Percentiles rank a stretch among this genome's conserved stretches.
Evolutionary conservation across 1,140 invertebrate genomes (phyloP).

Genomic region (Scaptomyza hsui): DNA sequence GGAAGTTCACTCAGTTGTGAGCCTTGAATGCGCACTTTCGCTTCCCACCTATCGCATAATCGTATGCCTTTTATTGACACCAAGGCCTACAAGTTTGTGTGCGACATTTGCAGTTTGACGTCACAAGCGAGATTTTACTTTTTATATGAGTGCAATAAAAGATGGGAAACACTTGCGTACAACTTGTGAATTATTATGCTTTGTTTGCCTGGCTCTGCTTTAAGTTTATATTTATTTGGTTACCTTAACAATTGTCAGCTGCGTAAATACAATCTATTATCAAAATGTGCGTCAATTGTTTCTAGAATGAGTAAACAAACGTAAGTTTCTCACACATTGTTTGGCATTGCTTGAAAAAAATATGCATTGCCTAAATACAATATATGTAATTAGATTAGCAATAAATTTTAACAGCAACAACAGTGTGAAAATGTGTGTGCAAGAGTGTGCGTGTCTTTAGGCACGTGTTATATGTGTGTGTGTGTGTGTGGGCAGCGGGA

Average conservation of each 20-base stretch:
- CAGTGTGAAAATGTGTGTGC: constrained; percentile 34
- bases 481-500: constrained; percentile 8
- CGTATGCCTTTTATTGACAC: constrained; percentile 10
- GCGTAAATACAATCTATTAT: constrained; percentile 1
- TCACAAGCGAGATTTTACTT: constrained; percentile 11
- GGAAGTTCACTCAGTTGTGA: constrained; percentile 9
- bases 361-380: constrained; percentile 19
- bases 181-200: constrained; percentile 22
- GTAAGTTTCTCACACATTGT: constrained; percentile 2
- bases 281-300: constrained; percentile 31
- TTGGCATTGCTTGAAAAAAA: constrained; percentile 41
- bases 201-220: constrained; percentile 14
- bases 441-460: constrained; percentile 17
- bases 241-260: constrained; percentile 5
- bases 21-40: constrained; percentile 8
- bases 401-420: constrained; percentile 14
- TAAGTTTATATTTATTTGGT: constrained; percentile 1
- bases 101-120: constrained; percentile 37
- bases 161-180: background rate
- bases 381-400: constrained; percentile 41
- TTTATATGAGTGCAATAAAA: background rate
- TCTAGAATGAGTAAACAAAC: constrained; percentile 19
- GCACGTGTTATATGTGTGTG: constrained; percentile 29
- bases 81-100: background rate
- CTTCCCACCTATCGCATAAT: constrained; percentile 13